Base-by-base conservation (phyloP, 2,113 vertebrate genomes). In the Sorex araneus region DNA sequence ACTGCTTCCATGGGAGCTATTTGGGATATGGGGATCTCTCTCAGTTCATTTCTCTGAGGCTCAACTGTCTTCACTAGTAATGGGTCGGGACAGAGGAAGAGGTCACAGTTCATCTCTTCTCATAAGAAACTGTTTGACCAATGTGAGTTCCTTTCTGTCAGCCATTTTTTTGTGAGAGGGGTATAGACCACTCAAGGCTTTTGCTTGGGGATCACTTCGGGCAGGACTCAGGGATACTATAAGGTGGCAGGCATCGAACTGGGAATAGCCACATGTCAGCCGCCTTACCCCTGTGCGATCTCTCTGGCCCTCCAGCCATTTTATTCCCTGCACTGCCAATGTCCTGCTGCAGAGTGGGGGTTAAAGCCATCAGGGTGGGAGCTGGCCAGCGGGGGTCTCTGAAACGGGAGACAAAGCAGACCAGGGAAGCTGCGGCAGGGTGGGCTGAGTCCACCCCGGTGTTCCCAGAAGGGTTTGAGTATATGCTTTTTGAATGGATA, bases 401-500 rank as follows among this genome's bases (percentile, higher is more conserved):
- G 50, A 67, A 87, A 73, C 90, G 66, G 36, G 81, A 63, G 15
- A 71, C 47, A 89, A 87, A 79, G 13, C 34, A 77, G 77, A 66
- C 18, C 47, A 77, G 69, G 77, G 67, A 83, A 70, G 40, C 77
- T 67, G 43, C 2, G 11, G n/a, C 40, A 84, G 32, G 18, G 32
- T 81, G n/a, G 74, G 73, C 74, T 13, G 69, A 34, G 25, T 86
- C 92, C 60, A 81, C 75, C 43, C 79, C 43, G 82, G 21, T 82
- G 11, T 64, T 45, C 40, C 40, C 77, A 32, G 81, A 45, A 84
- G n/a, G 1, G 63, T 66, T 88, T 27, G 43, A 66, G 57, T 67
- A 63, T 40, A 73, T 45, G 15, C 25, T 45, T 94, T 93, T 50
- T 85, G 82, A 82, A 80, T 83, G 47, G 60, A 45, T 78, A 79